A percentile compares a stretch with the other conserved stretches of the same genome.
Conservation (phyloP, 2,797 vertebrate species). For the Sparus aurata region DNA sequence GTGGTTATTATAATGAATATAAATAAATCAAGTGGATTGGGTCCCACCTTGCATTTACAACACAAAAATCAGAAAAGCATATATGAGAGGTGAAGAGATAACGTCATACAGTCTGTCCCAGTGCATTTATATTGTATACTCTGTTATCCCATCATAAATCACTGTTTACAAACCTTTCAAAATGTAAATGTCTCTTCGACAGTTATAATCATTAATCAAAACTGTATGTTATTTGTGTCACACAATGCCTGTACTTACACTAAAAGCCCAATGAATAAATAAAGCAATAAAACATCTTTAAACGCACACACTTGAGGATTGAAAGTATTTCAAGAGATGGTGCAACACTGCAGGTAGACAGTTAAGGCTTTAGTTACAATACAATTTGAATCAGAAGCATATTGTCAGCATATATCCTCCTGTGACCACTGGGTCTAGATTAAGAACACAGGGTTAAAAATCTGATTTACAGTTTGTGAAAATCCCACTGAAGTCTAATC, state of each 20-base stretch:
- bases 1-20: constrained; percentile 7
- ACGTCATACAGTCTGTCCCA: too few relatives aligned
- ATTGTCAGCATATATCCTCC: constrained; percentile 8
- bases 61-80: constrained; percentile 13
- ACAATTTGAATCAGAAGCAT: constrained; percentile 38
- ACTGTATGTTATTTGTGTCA: constrained; percentile 26
- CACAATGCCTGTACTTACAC: constrained; percentile 15
- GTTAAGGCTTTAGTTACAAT: constrained; percentile 9
- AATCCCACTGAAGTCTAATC: constrained; percentile 30
- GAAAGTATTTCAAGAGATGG: constrained; percentile 19
- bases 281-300: constrained; percentile 10
- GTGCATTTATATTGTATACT: background rate
- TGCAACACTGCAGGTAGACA: constrained; percentile 13
- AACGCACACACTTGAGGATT: background rate
- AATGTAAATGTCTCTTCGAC: constrained; percentile 25
- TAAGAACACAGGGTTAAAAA: constrained; percentile 40
- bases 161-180: constrained; percentile 18
- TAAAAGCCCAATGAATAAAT: constrained; percentile 27
- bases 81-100: background rate
- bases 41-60: constrained; percentile 9
- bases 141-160: constrained; percentile 17
- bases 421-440: constrained; percentile 24
- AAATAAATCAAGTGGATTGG: background rate
- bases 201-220: constrained; percentile 33
- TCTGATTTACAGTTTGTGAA: constrained; percentile 29